Conservation (phyloP, 2,888 invertebrate genomes). For the Nasonovia ribisnigri region DNA sequence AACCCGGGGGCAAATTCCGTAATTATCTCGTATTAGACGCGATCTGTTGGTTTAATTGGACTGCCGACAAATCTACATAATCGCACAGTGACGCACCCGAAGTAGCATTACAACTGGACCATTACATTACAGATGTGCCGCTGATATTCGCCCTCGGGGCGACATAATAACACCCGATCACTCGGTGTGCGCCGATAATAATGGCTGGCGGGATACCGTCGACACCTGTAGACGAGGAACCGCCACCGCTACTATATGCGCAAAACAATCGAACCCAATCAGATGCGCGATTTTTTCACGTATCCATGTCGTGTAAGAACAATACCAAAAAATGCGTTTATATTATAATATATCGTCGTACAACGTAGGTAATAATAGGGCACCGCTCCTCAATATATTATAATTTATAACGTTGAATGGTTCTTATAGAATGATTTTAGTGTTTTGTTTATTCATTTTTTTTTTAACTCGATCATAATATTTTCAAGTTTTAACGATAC, state of each 20-base stretch:
- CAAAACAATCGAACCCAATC: conserved; percentile 40
- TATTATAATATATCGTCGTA: background rate
- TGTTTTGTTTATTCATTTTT: conserved; percentile 1
- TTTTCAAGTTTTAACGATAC: background rate
- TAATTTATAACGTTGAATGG: background rate
- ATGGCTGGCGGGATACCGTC: conserved; percentile 2
- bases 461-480: background rate
- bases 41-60: conserved; percentile 4
- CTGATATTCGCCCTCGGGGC: background rate
- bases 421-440: background rate
- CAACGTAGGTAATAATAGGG: background rate
- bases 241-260: background rate
- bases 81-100: background rate
- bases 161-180: background rate
- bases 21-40: background rate
- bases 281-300: background rate
- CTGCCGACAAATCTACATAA: conserved; percentile 7
- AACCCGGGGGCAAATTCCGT: conserved; percentile 29
- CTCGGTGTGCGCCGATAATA: background rate
- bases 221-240: background rate
- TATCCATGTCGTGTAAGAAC: background rate
- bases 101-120: conserved; percentile 17
- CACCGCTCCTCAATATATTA: background rate
- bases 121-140: background rate
- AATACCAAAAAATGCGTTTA: background rate